Conservation (phyloP, 1,140 invertebrate species). For the Drosophila tsacasi region DNA sequence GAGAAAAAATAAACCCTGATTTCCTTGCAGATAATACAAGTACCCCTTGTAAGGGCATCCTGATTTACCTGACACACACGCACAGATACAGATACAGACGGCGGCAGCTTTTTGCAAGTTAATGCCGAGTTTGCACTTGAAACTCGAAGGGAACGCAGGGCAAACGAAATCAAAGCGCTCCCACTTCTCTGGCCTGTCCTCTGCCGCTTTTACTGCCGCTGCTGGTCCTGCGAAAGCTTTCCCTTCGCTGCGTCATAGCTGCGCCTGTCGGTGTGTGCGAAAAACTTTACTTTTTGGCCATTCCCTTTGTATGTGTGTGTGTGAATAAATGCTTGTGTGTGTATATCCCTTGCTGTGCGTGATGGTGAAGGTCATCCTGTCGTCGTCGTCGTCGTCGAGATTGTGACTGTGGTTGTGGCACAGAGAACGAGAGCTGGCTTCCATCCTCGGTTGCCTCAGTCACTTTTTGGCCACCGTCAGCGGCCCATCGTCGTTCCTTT, state of each 20-base stretch:
- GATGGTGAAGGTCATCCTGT: conserved; percentile 83
- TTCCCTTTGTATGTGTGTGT: conserved; percentile 5
- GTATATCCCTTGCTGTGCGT: conserved; percentile 64
- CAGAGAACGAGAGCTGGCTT: conserved; percentile 24
- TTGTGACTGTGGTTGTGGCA: conserved; percentile 20
- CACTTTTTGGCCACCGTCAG: conserved; percentile 40
- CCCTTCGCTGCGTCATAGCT: conserved; percentile 62
- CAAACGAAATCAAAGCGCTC: conserved; percentile 62
- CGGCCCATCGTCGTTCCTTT: conserved; percentile 35
- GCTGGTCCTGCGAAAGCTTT: conserved; percentile 57
- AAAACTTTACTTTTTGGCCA: conserved; percentile 78
- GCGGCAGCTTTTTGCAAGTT: conserved; percentile 58
- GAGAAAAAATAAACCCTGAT: background rate
- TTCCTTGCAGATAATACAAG: background rate
- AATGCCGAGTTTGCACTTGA: conserved; percentile 79
- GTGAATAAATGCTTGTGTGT: conserved; percentile 1
- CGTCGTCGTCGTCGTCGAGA: conserved; percentile 44
- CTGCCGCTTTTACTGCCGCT: background rate
- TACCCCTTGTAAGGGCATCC: conserved; percentile 19
- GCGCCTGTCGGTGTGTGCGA: conserved; percentile 50
- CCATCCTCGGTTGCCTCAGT: conserved; percentile 44
- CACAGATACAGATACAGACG: conserved; percentile 8
- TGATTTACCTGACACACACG: conserved; percentile 1
- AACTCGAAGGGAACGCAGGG: conserved; percentile 50
- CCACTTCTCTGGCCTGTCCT: background rate